A percentile compares a stretch with the other conserved stretches of the same genome.
phyloP scores from a whole-genome alignment of 2,797 vertebrate species.

The Octomys mimax region DNA sequence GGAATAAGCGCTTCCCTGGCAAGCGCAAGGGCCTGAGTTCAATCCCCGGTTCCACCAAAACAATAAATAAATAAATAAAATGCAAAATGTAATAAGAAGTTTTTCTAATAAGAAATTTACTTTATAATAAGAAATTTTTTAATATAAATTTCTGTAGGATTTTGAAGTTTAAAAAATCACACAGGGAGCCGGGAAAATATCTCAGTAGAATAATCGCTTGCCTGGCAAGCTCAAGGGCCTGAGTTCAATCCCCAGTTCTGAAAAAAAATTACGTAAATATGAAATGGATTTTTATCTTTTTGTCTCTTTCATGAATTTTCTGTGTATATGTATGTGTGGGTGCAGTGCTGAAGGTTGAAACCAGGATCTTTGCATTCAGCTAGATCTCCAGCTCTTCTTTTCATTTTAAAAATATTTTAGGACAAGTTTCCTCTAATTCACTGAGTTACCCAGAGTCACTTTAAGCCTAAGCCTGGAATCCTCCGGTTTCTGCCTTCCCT shows the following conservation, averaged over 20 bases:
- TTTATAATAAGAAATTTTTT: neutral
- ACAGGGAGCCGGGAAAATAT: too few species aligned
- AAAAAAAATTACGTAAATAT: neutral
- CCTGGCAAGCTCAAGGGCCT: too few species aligned
- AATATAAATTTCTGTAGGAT: neutral
- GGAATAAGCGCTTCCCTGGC: too few species aligned
- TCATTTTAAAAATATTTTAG: neutral
- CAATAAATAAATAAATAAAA: neutral
- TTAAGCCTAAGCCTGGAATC: too few species aligned
- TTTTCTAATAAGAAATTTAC: too few species aligned
- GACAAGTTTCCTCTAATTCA: neutral
- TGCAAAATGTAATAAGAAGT: neutral
- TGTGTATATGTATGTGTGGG: too few species aligned
- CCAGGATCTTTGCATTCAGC: neutral
- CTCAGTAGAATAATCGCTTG: too few species aligned
- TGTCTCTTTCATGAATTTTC: neutral
- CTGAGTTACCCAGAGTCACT: neutral
- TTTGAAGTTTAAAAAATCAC: neutral
- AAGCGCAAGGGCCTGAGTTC: too few species aligned
- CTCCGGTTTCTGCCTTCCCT: neutral
- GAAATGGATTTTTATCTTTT: neutral
- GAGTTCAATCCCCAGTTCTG: too few species aligned
- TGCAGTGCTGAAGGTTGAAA: neutral
- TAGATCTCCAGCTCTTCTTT: neutral
- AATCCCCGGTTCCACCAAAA: too few species aligned